Evolutionary conservation across 2,888 invertebrate genomes (phyloP).

Genomic region (Drosophila dives): DNA sequence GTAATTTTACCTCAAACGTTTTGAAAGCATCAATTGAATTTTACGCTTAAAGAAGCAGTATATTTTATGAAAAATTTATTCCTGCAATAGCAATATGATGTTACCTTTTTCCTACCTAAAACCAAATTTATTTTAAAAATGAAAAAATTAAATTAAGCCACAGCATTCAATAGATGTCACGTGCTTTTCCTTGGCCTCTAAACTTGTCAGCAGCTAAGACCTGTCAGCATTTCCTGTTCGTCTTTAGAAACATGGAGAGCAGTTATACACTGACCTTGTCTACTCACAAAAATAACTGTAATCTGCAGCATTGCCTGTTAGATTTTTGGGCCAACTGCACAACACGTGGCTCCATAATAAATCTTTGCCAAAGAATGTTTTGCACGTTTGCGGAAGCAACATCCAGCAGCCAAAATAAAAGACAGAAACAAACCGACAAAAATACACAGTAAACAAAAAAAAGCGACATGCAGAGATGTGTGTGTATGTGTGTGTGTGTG

Average conservation of each 20-base stretch:
- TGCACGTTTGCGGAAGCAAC: constrained; percentile 61
- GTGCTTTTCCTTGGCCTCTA: not conserved
- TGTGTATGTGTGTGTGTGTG: constrained; percentile 17
- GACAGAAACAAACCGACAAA: constrained; percentile 34
- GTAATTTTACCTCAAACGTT: too few species aligned
- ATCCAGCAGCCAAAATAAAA: constrained; percentile 13
- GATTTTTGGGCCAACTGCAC: constrained; percentile 36
- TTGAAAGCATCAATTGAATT: too few species aligned
- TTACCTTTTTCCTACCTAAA: too few species aligned
- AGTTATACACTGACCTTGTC: constrained; percentile 42
- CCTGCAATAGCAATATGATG: too few species aligned
- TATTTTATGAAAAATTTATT: too few species aligned
- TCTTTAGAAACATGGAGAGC: not conserved
- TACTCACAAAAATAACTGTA: constrained; percentile 20
- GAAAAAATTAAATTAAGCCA: not conserved
- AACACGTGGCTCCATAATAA: constrained; percentile 65
- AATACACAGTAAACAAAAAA: constrained; percentile 27
- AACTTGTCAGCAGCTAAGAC: not conserved
- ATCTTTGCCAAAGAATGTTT: constrained; percentile 61
- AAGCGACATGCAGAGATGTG: constrained; percentile 13
- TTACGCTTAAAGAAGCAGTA: too few species aligned
- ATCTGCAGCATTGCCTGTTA: constrained; percentile 40
- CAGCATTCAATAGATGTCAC: not conserved
- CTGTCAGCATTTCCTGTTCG: constrained; percentile 7
- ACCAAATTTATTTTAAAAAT: not conserved